Evolutionary conservation across 2,113 vertebrate genomes (phyloP), one percentile per base, ranked within the genome.

Genomic region (Neopipo cinnamomea): DNA sequence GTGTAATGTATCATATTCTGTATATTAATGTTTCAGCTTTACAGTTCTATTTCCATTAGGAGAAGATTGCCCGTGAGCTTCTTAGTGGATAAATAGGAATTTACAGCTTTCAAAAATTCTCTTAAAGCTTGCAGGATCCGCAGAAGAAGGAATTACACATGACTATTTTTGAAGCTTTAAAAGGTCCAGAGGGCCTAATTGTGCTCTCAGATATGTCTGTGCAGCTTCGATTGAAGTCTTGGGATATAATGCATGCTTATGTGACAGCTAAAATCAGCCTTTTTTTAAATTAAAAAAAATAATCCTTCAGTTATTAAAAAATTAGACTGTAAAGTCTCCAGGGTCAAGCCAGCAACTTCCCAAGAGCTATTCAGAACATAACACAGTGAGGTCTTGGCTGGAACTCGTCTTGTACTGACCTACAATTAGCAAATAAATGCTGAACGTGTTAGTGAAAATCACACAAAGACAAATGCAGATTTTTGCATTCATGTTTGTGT

Each of bases 31-130:
- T 91, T 96, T 89, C 44, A 9, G 95, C 95, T 96, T 95, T 93
- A 89, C 86, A 91, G 92, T 95, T 96, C 96, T 93, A 58, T 96
- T 96, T 95, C 95, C 95, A 96, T 97, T 97, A 97, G 65, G 70
- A 52, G 70, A 87, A 96, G 96, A 96, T 94, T 96, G 96, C 73
- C 86, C 46, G 84, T 96, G 96, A 97, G 95, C 95, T 95, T 97
- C 96, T 97, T 97, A 95, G 95, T 95, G 96, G 96, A 96, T 96
- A 97, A 97, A 97, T 95, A 97, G 96, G 96, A 97, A 96, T 96
- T 96, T 97, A 96, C 96, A 97, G 95, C 96, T 96, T 96, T 96
- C 88, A 93, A 89, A 97, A 93, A 97, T 91, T 96, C 96, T 94
- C 76, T 93, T 96, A 95, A 79, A 96, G 91, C 96, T 96, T 87